Conservation (phyloP, 2,113 vertebrate species). For the Aix galericulata region DNA sequence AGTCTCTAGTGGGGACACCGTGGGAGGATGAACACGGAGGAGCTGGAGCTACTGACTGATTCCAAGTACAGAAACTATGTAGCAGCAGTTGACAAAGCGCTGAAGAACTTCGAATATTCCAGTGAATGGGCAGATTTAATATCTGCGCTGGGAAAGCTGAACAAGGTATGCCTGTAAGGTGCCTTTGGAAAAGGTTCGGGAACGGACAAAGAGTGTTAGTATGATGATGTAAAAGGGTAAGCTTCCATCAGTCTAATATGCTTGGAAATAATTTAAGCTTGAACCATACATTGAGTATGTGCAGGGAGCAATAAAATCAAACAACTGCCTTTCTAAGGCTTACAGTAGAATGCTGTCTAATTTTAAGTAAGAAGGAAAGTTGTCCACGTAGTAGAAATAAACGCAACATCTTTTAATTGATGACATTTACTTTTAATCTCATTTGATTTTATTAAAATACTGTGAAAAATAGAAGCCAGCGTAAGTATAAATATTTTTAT, state of each 20-base stretch:
- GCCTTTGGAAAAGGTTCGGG: neutral
- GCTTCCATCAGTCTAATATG: neutral
- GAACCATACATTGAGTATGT: neutral
- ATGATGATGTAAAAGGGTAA: neutral
- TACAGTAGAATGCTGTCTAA: neutral
- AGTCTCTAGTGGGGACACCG: conserved; percentile 79
- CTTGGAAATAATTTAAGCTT: neutral
- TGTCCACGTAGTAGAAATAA: neutral
- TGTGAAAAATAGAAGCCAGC: neutral
- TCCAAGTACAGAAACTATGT: conserved; percentile 99
- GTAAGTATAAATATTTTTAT: neutral
- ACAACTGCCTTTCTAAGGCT: neutral
- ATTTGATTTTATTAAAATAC: neutral
- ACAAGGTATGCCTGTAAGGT: conserved; percentile 84
- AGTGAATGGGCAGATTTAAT: conserved; percentile 99
- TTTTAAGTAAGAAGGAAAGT: neutral
- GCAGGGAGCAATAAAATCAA: neutral
- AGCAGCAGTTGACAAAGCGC: conserved; percentile 96
- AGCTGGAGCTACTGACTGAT: conserved; percentile 95
- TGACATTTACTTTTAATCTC: neutral
- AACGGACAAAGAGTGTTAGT: neutral
- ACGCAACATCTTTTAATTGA: neutral
- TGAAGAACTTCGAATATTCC: conserved; percentile 99
- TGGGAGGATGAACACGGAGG: conserved; percentile 99
- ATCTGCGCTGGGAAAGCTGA: conserved; percentile 96